phyloP scores from a whole-genome alignment of 2,888 invertebrate genomes.

The Himalopsyche kuldschensis region DNA sequence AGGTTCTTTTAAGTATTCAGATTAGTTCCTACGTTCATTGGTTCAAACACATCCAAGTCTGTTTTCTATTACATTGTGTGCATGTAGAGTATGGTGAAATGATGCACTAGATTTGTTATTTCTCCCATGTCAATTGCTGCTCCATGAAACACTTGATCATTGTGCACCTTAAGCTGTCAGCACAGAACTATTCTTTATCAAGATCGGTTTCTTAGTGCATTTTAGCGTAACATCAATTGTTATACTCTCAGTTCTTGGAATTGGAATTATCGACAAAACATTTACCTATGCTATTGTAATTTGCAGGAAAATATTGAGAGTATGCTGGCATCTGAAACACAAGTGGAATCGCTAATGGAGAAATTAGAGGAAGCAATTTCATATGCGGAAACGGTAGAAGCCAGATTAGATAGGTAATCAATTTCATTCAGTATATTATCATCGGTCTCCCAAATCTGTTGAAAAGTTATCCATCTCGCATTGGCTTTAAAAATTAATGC shows the following conservation, averaged over 20 bases:
- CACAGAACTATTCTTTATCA: too few species aligned
- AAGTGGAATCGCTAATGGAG: constrained; percentile 76
- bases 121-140: too few species aligned
- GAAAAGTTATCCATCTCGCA: neutral
- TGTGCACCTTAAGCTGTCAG: too few species aligned
- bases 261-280: neutral
- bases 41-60: too few species aligned
- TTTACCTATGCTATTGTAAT: constrained; percentile 15
- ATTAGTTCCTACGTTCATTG: too few species aligned
- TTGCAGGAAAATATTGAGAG: constrained; percentile 85
- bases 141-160: too few species aligned
- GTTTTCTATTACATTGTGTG: too few species aligned
- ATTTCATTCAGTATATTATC: neutral
- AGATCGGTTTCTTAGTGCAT: constrained; percentile 35
- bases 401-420: constrained; percentile 67
- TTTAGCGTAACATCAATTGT: too few species aligned
- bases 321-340: constrained; percentile 85
- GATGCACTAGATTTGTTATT: too few species aligned
- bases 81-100: too few species aligned
- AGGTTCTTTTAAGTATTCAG: too few species aligned
- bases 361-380: constrained; percentile 76
- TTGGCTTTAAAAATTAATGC: neutral
- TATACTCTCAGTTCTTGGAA: too few species aligned
- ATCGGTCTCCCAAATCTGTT: neutral
- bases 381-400: constrained; percentile 74